Percentiles rank a stretch among this genome's conserved stretches.
Conservation (phyloP, 35 echinoderm and acorn worm genomes). For the Amphiura filiformis region DNA sequence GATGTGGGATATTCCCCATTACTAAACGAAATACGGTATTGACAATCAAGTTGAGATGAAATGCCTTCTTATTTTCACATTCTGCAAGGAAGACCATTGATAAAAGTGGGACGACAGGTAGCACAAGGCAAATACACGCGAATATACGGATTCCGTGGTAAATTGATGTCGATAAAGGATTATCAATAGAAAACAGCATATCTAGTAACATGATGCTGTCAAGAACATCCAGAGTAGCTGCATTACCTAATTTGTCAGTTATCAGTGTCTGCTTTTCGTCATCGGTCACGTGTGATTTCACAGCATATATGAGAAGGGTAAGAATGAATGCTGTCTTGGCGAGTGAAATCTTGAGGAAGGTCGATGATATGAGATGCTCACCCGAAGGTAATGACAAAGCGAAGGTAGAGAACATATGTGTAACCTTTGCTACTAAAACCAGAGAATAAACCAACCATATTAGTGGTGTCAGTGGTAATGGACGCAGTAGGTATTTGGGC, state of each 20-base stretch:
- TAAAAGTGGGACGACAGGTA: background rate
- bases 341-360: background rate
- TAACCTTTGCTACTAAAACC: background rate
- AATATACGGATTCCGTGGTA: background rate
- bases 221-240: background rate
- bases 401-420: background rate
- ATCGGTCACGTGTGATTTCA: background rate
- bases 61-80: background rate
- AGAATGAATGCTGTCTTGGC: background rate
- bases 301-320: background rate
- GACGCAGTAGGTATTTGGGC: background rate
- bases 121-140: background rate
- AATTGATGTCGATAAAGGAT: background rate
- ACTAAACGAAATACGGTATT: background rate
- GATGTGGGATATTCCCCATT: background rate
- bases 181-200: background rate
- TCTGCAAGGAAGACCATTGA: background rate
- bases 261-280: background rate
- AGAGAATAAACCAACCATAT: background rate
- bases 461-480: background rate
- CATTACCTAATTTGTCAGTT: background rate
- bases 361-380: background rate
- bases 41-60: background rate
- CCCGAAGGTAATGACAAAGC: background rate
- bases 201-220: background rate